phyloP scores from a whole-genome alignment of 2,113 vertebrate species.

The Acanthochromis polyacanthus region DNA sequence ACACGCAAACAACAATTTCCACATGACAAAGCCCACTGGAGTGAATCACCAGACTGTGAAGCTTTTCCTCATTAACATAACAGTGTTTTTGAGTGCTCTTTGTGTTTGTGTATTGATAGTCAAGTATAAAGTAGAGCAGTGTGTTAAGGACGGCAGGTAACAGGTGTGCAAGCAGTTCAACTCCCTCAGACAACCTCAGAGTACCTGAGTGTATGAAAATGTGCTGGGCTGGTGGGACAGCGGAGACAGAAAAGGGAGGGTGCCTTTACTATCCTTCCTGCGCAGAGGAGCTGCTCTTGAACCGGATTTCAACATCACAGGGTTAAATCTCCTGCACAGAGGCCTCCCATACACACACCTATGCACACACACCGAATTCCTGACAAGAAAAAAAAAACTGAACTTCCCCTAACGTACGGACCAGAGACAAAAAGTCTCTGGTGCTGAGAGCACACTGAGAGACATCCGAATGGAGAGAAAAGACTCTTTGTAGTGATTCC shows the following conservation, averaged over 20 bases:
- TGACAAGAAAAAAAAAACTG: slow-evolving; percentile 25
- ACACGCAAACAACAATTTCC: slow-evolving; percentile 57
- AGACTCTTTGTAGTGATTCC: slow-evolving; percentile 58
- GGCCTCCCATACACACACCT: slow-evolving; percentile 8
- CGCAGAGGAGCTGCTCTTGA: slow-evolving; percentile 52
- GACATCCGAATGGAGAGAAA: slow-evolving; percentile 58
- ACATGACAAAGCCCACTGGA: slow-evolving; percentile 34
- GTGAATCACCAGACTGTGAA: slow-evolving; percentile 71
- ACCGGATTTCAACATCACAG: slow-evolving; percentile 50
- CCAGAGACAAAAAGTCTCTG: slow-evolving; percentile 39
- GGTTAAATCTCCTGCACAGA: slow-evolving; percentile 50
- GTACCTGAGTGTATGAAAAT: slow-evolving; percentile 22
- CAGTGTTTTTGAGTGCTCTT: neutral
- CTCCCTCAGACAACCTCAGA: slow-evolving; percentile 23
- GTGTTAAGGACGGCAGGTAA: slow-evolving; percentile 37
- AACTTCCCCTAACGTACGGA: slow-evolving; percentile 22
- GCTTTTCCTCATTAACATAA: slow-evolving; percentile 57
- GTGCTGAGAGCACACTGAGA: slow-evolving; percentile 44
- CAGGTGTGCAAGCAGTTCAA: slow-evolving; percentile 41
- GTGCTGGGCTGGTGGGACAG: neutral
- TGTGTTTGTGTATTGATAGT: slow-evolving; percentile 11
- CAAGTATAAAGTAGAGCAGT: neutral
- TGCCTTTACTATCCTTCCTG: slow-evolving; percentile 57
- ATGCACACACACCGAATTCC: slow-evolving; percentile 28
- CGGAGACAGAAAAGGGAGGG: neutral